Evolutionary conservation across 2,797 vertebrate species (phyloP).

Genomic region (Menidia menidia): DNA sequence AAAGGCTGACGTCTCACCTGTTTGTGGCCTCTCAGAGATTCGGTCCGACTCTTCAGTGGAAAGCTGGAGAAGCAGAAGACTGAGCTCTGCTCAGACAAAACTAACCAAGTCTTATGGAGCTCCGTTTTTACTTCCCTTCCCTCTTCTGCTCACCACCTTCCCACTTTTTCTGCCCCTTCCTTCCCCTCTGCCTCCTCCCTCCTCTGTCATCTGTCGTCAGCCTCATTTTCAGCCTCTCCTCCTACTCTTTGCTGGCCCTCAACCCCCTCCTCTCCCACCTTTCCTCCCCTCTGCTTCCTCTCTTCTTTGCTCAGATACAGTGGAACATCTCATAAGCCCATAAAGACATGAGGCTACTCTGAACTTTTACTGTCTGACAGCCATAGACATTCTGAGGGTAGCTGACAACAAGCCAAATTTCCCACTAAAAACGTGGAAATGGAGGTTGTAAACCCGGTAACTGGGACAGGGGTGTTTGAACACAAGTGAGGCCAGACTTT

Average conservation of each 20-base stretch:
- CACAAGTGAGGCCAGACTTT: not conserved
- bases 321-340: constrained; percentile 60
- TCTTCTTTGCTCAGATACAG: not conserved
- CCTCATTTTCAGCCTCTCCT: not conserved
- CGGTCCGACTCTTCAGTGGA: not conserved
- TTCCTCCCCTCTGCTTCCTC: not conserved
- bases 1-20: constrained; percentile 33
- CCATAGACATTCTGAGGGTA: not conserved
- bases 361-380: constrained; percentile 29
- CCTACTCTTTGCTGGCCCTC: not conserved
- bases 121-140: constrained; percentile 13
- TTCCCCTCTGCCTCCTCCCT: not conserved
- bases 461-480: constrained; percentile 45
- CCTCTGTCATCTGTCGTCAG: not conserved
- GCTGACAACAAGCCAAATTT: constrained; percentile 13
- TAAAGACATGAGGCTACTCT: constrained; percentile 12
- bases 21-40: not conserved
- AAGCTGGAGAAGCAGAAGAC: constrained; percentile 1
- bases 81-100: not conserved
- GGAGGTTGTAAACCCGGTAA: constrained; percentile 35
- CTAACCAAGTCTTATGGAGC: constrained; percentile 11
- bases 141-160: constrained; percentile 7
- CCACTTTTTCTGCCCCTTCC: not conserved
- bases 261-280: not conserved
- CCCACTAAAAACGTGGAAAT: constrained; percentile 43